These are phyloP conservation scores for Mugil cephalus DNA, from an alignment of 2,113 vertebrate genomes.

Conservation along the genomic window DNA sequence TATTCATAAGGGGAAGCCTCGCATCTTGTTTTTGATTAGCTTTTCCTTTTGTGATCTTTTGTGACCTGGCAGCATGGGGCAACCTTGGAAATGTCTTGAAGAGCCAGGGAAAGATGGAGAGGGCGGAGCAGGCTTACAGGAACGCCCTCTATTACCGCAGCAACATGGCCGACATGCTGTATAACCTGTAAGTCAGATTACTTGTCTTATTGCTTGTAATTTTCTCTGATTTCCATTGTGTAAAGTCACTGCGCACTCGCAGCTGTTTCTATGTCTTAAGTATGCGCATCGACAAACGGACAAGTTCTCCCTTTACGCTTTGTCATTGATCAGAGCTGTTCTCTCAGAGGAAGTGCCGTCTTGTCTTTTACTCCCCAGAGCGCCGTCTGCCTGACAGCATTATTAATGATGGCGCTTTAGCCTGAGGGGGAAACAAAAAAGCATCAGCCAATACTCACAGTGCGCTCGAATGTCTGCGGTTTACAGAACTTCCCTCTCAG, in stretches of 20 bases:
- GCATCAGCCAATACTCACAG: constrained; percentile 38
- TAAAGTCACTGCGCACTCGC: neutral
- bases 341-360: constrained; percentile 54
- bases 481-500: constrained; percentile 10
- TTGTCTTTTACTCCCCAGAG: constrained; percentile 61
- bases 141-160: constrained; percentile 98
- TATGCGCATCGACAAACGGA: constrained; percentile 14
- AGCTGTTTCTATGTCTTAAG: neutral
- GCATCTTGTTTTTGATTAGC: constrained; percentile 35
- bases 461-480: constrained; percentile 34
- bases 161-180: constrained; percentile 99
- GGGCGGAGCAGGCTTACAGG: constrained; percentile 96
- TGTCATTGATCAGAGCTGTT: constrained; percentile 68
- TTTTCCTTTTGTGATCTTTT: constrained; percentile 52
- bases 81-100: constrained; percentile 99
- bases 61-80: constrained; percentile 91
- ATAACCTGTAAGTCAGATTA: constrained; percentile 94
- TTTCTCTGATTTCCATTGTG: neutral
- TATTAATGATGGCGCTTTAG: constrained; percentile 69
- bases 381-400: constrained; percentile 47
- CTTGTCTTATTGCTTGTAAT: neutral
- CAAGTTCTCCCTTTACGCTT: neutral
- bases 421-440: constrained; percentile 32
- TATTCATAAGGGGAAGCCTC: neutral
- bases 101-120: constrained; percentile 96